phyloP scores from a whole-genome alignment of 2,888 invertebrate species.

The Parthenolecanium corni region DNA sequence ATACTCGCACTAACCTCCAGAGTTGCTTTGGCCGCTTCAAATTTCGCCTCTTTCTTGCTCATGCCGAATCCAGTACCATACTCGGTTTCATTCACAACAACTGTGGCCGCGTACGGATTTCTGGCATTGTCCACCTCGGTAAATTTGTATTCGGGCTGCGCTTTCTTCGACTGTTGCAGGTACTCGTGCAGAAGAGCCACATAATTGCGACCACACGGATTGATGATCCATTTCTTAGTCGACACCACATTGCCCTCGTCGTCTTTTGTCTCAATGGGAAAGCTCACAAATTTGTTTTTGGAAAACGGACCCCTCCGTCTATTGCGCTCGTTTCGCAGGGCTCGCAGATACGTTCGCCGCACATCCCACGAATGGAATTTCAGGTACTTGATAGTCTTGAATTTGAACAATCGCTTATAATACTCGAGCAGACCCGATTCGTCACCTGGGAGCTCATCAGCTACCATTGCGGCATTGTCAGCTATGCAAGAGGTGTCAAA shows the following conservation, averaged over 20 bases:
- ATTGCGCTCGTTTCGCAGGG: constrained; percentile 29
- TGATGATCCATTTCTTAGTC: constrained; percentile 81
- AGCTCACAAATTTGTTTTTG: background rate
- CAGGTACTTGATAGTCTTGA: constrained; percentile 30
- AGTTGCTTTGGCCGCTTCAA: constrained; percentile 80
- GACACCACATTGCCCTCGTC: constrained; percentile 31
- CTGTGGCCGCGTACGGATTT: constrained; percentile 87
- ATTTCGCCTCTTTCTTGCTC: constrained; percentile 92
- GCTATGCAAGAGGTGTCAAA: too few relatives aligned
- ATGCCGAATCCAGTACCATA: constrained; percentile 90
- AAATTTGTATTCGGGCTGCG: constrained; percentile 86
- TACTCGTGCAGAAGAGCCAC: constrained; percentile 96
- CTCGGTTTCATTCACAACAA: constrained; percentile 80
- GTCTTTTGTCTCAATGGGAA: constrained; percentile 1
- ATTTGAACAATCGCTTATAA: constrained; percentile 28
- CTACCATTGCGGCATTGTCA: background rate
- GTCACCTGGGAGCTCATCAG: background rate
- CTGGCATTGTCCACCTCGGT: constrained; percentile 85
- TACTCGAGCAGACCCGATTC: constrained; percentile 18
- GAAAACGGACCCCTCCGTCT: constrained; percentile 5
- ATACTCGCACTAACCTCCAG: constrained; percentile 51
- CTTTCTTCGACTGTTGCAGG: constrained; percentile 85
- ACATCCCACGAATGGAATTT: constrained; percentile 31
- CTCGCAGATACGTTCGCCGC: constrained; percentile 30
- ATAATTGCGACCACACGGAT: constrained; percentile 90